These are phyloP conservation scores for Brachyptera putata DNA, from an alignment of 2,888 invertebrate species.

Conservation along the genomic window DNA sequence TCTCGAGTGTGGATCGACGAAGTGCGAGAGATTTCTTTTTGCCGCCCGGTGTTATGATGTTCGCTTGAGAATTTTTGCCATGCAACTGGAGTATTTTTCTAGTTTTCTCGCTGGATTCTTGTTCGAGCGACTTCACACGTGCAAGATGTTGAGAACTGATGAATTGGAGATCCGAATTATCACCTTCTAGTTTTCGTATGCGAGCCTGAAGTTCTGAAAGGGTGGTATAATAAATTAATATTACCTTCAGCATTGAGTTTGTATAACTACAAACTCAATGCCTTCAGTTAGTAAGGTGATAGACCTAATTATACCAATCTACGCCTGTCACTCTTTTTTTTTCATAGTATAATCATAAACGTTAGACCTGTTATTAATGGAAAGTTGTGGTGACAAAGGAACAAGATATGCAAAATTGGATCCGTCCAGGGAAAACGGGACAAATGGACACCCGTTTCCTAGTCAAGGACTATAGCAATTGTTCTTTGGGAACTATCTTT, in stretches of 20 bases:
- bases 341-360: too few relatives aligned
- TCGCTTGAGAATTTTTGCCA: constrained; percentile 44
- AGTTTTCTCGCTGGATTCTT: constrained; percentile 56
- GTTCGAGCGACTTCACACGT: constrained; percentile 58
- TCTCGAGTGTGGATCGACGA: constrained; percentile 26
- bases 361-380: constrained; percentile 10
- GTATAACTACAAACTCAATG: too few relatives aligned
- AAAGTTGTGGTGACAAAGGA: too few relatives aligned
- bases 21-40: constrained; percentile 18
- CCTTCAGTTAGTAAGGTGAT: neutral
- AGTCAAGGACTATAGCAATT: too few relatives aligned
- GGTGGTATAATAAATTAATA: constrained; percentile 30
- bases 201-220: constrained; percentile 49
- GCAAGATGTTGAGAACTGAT: constrained; percentile 52
- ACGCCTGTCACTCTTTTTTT: too few relatives aligned
- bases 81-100: constrained; percentile 51
- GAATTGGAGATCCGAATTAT: constrained; percentile 58
- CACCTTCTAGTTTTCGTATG: constrained; percentile 51
- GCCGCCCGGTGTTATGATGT: constrained; percentile 35
- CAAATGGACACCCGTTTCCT: too few relatives aligned
- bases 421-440: too few relatives aligned
- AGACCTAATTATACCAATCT: too few relatives aligned
- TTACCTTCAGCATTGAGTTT: neutral
- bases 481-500: too few relatives aligned
- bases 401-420: too few relatives aligned